phyloP scores from a whole-genome alignment of 2,797 vertebrate genomes.

The Eidolon dupreanum region DNA sequence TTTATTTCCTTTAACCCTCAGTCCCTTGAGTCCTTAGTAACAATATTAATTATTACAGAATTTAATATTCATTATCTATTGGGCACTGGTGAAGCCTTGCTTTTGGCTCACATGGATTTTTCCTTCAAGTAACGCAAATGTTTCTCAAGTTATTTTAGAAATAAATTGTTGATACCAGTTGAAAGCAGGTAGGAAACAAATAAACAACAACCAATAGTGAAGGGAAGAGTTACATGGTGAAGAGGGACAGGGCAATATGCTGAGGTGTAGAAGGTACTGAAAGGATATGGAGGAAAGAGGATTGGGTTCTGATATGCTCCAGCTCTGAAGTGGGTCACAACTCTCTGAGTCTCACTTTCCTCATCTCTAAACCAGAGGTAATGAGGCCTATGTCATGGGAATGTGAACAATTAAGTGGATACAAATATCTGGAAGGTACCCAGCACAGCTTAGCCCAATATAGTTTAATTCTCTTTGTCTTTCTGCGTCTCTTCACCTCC shows the following conservation, averaged over 20 bases:
- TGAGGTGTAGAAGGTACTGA: rapidly evolving
- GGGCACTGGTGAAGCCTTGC: neutral
- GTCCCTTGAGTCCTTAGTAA: neutral
- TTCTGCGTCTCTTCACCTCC: neutral
- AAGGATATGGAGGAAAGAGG: neutral
- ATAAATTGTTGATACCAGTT: neutral
- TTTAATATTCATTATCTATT: neutral
- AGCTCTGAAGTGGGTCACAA: neutral
- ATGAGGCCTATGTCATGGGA: neutral
- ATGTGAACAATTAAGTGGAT: neutral
- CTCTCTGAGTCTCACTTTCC: neutral
- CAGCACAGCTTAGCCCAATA: neutral
- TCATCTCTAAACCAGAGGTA: neutral
- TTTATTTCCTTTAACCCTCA: conserved; percentile 29
- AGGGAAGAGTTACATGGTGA: neutral
- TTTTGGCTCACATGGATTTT: conserved; percentile 29
- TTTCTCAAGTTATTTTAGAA: conserved; percentile 38
- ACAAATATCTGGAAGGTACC: neutral
- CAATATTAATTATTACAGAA: neutral
- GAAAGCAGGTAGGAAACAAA: neutral
- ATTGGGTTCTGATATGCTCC: neutral
- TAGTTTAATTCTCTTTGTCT: neutral
- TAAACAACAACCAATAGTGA: neutral
- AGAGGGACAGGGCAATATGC: rapidly evolving
- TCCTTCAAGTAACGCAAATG: neutral